Conservation (phyloP, 2,888 invertebrate genomes). For the Hirtodrosophila trivittata region DNA sequence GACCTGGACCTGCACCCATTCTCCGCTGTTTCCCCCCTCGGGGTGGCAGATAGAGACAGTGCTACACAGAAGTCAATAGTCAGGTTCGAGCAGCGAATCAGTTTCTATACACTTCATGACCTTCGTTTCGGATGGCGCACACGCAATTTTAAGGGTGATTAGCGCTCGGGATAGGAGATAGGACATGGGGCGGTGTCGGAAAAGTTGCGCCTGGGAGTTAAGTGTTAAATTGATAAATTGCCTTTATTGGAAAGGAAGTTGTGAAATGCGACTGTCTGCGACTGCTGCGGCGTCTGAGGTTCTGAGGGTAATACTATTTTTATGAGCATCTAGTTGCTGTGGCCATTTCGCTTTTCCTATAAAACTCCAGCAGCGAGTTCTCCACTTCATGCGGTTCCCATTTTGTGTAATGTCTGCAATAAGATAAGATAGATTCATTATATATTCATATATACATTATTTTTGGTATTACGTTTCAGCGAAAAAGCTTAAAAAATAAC, state of each 20-base stretch:
- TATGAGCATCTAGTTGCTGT: slow-evolving; percentile 54
- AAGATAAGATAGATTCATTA: not conserved
- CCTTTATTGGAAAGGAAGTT: slow-evolving; percentile 75
- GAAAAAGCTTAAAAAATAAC: no score
- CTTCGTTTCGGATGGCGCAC: slow-evolving; percentile 61
- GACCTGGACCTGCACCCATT: no score
- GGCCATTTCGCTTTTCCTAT: slow-evolving; percentile 22
- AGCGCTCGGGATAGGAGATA: slow-evolving; percentile 50
- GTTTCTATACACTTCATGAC: slow-evolving; percentile 51
- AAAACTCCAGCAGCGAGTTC: slow-evolving; percentile 32
- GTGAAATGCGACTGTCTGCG: slow-evolving; percentile 42
- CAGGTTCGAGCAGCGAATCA: slow-evolving; percentile 25
- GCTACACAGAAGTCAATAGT: not conserved
- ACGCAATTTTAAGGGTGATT: slow-evolving; percentile 77
- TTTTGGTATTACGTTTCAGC: no score
- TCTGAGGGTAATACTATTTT: slow-evolving; percentile 41
- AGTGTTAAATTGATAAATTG: slow-evolving; percentile 77
- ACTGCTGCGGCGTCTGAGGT: slow-evolving; percentile 15
- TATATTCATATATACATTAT: no score
- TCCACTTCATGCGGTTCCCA: not conserved
- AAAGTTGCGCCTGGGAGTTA: slow-evolving; percentile 52
- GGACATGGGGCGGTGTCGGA: slow-evolving; percentile 27
- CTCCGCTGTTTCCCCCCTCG: no score
- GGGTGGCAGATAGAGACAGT: no score
- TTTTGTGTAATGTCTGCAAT: not conserved